A percentile compares a stretch with the other conserved stretches of the same genome.
These are phyloP conservation scores for Ploceus nigricollis DNA, from an alignment of 2,113 vertebrate species.

Conservation along the genomic window DNA sequence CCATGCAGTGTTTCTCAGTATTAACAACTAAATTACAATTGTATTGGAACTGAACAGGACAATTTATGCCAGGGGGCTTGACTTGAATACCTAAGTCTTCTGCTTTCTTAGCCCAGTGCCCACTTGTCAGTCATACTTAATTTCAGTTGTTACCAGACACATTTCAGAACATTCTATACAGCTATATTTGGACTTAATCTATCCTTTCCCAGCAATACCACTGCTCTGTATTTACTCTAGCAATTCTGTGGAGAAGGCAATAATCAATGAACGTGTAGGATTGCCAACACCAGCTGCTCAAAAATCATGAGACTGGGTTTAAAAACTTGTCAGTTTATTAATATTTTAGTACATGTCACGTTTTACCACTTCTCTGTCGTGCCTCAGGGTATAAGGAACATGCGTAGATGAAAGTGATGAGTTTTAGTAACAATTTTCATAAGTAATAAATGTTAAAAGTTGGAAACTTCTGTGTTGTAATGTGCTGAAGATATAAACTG, in stretches of 20 bases:
- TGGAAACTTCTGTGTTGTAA: background rate
- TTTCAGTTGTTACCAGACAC: background rate
- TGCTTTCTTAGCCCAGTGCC: background rate
- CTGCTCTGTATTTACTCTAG: background rate
- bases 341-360: background rate
- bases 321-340: background rate
- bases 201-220: background rate
- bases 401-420: background rate
- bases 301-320: background rate
- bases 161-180: background rate
- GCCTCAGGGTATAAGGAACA: background rate
- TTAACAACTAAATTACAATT: background rate
- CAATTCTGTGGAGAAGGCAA: background rate
- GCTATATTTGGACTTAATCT: background rate
- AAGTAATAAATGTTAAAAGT: background rate
- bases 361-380: background rate
- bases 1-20: background rate
- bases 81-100: background rate
- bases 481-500: background rate
- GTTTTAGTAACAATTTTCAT: background rate
- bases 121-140: background rate
- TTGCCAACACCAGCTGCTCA: background rate
- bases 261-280: background rate
- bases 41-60: background rate
- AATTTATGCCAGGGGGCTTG: background rate